These are phyloP conservation scores for Gymnosoma rotundatum DNA, from an alignment of 2,888 invertebrate species.

Conservation along the genomic window DNA sequence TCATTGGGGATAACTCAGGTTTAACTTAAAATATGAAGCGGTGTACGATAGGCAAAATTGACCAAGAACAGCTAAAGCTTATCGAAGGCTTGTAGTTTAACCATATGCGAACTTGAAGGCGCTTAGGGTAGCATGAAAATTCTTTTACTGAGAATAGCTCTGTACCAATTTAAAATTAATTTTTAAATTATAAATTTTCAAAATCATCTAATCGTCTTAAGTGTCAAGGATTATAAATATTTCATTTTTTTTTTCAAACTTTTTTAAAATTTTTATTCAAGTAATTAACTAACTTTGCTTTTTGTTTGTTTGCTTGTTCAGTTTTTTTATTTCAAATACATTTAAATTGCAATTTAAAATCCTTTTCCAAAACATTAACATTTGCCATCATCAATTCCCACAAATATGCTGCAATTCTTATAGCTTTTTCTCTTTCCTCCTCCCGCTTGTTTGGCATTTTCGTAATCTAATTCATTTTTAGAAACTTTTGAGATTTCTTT, in stretches of 20 bases:
- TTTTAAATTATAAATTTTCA: too few species aligned
- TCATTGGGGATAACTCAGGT: too few species aligned
- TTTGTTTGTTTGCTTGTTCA: background rate
- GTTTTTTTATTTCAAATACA: conserved; percentile 6
- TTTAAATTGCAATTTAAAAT: conserved; percentile 54
- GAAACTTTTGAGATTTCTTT: conserved; percentile 62
- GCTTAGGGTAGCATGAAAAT: too few species aligned
- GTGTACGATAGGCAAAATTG: too few species aligned
- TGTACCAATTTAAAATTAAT: too few species aligned
- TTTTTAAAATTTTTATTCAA: background rate
- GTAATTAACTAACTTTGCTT: conserved; percentile 31
- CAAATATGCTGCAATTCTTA: conserved; percentile 50
- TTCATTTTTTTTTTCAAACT: background rate
- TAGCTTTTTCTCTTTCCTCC: conserved; percentile 6
- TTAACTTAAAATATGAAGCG: too few species aligned
- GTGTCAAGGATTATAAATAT: background rate
- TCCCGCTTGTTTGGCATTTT: conserved; percentile 17
- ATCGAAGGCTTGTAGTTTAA: too few species aligned
- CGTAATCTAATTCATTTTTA: conserved; percentile 61
- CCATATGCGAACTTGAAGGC: too few species aligned
- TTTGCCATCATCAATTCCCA: conserved; percentile 58
- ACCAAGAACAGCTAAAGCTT: too few species aligned
- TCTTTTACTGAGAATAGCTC: too few species aligned
- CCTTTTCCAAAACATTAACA: conserved; percentile 60
- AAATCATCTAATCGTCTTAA: too few species aligned